Evolutionary conservation across 1,140 invertebrate genomes (phyloP).

Genomic region (Chelonus insularis): DNA sequence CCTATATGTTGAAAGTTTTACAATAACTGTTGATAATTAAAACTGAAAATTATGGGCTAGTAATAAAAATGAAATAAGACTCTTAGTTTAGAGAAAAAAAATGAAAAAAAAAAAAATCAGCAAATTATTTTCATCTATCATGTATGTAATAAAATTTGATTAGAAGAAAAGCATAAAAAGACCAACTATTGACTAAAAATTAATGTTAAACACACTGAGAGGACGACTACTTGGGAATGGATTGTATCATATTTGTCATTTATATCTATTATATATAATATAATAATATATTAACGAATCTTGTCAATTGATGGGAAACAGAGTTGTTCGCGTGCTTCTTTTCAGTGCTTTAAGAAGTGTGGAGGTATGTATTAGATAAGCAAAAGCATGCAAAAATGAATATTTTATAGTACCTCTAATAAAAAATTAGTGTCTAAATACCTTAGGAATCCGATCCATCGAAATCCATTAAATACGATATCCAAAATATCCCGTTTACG

Average conservation of each 20-base stretch:
- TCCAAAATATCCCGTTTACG: slow-evolving; percentile 29
- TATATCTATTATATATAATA: slow-evolving; percentile 29
- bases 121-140: too few relatives aligned
- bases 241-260: too few relatives aligned
- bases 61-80: too few relatives aligned
- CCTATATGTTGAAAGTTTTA: too few relatives aligned
- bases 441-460: slow-evolving; percentile 38
- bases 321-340: slow-evolving; percentile 15
- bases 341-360: slow-evolving; percentile 17
- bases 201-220: slow-evolving; percentile 5
- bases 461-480: too few relatives aligned
- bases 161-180: too few relatives aligned
- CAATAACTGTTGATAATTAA: too few relatives aligned
- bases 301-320: slow-evolving; percentile 19
- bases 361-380: slow-evolving; percentile 21
- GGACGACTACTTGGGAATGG: slow-evolving; percentile 10
- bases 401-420: slow-evolving; percentile 31
- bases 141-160: too few relatives aligned
- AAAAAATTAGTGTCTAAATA: slow-evolving; percentile 43
- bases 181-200: too few relatives aligned
- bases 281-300: slow-evolving; percentile 9
- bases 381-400: slow-evolving; percentile 41
- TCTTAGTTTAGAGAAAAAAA: too few relatives aligned
- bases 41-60: too few relatives aligned
- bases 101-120: too few relatives aligned